Evolutionary conservation across 2,113 vertebrate species (phyloP).

Genomic region (Rutilus rutilus): DNA sequence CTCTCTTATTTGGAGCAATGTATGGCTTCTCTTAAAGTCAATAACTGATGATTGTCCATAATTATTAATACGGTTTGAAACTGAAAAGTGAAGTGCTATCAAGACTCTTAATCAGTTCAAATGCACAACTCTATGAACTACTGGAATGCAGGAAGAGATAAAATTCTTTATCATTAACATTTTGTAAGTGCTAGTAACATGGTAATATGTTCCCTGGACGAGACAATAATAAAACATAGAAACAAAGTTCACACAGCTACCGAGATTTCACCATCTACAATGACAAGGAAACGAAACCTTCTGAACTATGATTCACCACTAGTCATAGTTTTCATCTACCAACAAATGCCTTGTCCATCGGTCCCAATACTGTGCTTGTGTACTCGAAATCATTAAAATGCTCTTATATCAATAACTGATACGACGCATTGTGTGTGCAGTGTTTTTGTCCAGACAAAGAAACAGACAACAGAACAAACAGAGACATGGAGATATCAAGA

Average conservation of each 20-base stretch:
- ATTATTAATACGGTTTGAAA: not conserved
- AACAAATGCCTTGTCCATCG: not conserved
- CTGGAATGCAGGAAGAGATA: constrained; percentile 1
- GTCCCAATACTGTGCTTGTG: too few species aligned
- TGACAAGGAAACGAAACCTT: not conserved
- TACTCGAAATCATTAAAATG: too few species aligned
- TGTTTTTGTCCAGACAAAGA: too few species aligned
- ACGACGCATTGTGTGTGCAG: too few species aligned
- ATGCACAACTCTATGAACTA: not conserved
- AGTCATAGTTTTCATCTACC: constrained; percentile 13
- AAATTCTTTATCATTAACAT: constrained; percentile 32
- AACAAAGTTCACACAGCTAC: constrained; percentile 41
- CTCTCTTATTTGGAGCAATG: not conserved
- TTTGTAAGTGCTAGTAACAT: constrained; percentile 26
- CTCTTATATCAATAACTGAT: too few species aligned
- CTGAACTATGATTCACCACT: constrained; percentile 25
- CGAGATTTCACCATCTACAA: constrained; percentile 13
- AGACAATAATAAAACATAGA: not conserved
- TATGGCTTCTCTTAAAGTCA: not conserved
- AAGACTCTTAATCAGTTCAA: not conserved
- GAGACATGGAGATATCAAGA: too few species aligned
- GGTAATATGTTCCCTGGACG: not conserved
- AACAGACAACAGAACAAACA: too few species aligned
- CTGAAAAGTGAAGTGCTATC: not conserved
- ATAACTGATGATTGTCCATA: not conserved